Conservation (phyloP, 2,888 invertebrate species). For the Melangyna quadrimaculata region DNA sequence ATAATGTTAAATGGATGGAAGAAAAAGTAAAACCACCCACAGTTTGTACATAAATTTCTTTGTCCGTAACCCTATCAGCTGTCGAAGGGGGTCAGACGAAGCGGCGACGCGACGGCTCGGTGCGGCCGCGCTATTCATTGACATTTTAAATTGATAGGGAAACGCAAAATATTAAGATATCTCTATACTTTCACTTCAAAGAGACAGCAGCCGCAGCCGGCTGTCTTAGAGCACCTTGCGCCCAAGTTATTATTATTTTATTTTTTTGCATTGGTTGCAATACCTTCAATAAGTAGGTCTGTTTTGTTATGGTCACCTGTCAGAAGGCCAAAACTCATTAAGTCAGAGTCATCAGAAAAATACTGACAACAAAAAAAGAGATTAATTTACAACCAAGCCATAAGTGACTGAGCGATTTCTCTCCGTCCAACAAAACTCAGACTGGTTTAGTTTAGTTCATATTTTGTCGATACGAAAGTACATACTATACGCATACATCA, state of each 20-base stretch:
- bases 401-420: slow-evolving; percentile 62
- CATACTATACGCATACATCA: background rate
- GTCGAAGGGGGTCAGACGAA: background rate
- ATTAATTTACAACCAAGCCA: background rate
- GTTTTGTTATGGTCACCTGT: slow-evolving; percentile 58
- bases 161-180: slow-evolving; percentile 47
- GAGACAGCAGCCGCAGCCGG: background rate
- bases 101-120: too few relatives aligned
- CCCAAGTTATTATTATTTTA: background rate
- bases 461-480: background rate
- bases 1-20: background rate
- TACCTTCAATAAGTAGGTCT: slow-evolving; percentile 42
- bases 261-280: slow-evolving; percentile 31
- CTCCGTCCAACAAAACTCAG: slow-evolving; percentile 30
- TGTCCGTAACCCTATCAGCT: background rate
- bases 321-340: slow-evolving; percentile 44
- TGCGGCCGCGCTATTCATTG: slow-evolving; percentile 17
- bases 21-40: slow-evolving; percentile 17
- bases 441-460: slow-evolving; percentile 41
- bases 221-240: slow-evolving; percentile 20
- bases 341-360: slow-evolving; percentile 27
- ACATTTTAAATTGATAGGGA: slow-evolving; percentile 54
- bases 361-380: background rate
- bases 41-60: background rate
- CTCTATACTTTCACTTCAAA: slow-evolving; percentile 53